Evolutionary conservation across 2,113 vertebrate species (phyloP).

Genomic region (Scalopus aquaticus): DNA sequence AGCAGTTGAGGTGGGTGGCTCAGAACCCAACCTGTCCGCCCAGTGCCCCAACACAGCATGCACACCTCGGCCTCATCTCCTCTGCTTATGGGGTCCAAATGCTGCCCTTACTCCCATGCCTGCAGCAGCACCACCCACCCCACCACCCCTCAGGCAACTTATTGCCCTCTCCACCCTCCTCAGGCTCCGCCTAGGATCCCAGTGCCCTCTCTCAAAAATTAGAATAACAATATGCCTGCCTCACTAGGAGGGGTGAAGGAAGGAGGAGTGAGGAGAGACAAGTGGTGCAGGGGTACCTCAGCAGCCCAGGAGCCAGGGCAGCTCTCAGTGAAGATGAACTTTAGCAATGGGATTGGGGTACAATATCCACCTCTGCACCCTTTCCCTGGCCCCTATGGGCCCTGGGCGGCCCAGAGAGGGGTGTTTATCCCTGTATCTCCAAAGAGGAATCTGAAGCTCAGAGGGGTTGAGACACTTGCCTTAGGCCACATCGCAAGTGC

Average conservation of each 20-base stretch:
- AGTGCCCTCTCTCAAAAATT: neutral
- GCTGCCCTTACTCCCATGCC: neutral
- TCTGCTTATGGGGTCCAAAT: neutral
- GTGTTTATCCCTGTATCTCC: neutral
- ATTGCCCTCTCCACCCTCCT: neutral
- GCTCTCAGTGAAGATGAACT: rapidly evolving
- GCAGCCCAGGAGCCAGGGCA: neutral
- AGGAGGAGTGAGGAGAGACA: too few relatives aligned
- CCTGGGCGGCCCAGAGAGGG: neutral
- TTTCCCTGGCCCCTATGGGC: neutral
- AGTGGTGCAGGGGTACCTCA: too few relatives aligned
- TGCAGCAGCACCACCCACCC: neutral
- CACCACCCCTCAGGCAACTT: neutral
- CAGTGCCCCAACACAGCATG: neutral
- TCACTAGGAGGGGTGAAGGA: neutral
- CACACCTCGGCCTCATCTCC: neutral
- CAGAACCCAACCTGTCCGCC: neutral
- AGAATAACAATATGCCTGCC: neutral
- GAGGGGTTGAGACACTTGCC: neutral
- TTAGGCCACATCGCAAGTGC: neutral
- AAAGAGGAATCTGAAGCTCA: neutral
- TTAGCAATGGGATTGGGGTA: too few relatives aligned
- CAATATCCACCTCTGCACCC: neutral
- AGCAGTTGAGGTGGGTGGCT: rapidly evolving
- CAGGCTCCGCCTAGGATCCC: neutral